Conservation (phyloP, 2,888 invertebrate species). For the Pyrrhia umbra region DNA sequence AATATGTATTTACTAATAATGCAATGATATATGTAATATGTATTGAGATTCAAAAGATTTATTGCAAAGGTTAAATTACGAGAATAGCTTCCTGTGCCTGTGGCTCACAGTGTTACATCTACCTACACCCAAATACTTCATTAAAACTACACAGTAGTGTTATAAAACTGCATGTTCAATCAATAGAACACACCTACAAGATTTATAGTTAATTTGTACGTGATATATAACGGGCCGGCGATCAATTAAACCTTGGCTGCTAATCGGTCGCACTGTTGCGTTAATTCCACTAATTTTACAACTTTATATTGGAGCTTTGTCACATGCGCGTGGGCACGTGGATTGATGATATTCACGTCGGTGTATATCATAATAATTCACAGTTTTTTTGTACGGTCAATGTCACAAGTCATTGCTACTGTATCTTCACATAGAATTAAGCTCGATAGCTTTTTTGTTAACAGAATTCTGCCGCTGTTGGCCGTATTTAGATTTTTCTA, state of each 20-base stretch:
- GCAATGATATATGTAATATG: too few relatives aligned
- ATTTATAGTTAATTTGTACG: conserved; percentile 65
- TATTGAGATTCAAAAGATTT: too few relatives aligned
- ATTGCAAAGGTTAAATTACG: too few relatives aligned
- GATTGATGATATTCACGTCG: conserved; percentile 14
- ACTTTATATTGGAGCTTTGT: conserved; percentile 59
- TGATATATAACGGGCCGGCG: conserved; percentile 63
- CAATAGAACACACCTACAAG: conserved; percentile 55
- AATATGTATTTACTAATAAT: too few relatives aligned
- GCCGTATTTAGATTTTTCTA: too few relatives aligned
- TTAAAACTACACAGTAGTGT: conserved; percentile 27
- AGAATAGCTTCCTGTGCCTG: background rate
- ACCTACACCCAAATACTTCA: background rate
- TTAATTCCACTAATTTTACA: conserved; percentile 76
- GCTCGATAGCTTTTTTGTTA: background rate
- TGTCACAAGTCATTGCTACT: background rate
- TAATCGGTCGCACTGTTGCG: conserved; percentile 70
- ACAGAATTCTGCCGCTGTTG: too few relatives aligned
- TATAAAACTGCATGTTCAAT: conserved; percentile 38
- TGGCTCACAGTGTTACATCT: background rate
- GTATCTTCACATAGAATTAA: background rate
- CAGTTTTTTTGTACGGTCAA: background rate
- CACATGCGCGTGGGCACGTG: conserved; percentile 67
- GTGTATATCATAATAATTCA: background rate
- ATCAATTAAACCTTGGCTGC: conserved; percentile 67